phyloP scores from a whole-genome alignment of 2,797 vertebrate species.

The Sebastiscus albofasciatus region DNA sequence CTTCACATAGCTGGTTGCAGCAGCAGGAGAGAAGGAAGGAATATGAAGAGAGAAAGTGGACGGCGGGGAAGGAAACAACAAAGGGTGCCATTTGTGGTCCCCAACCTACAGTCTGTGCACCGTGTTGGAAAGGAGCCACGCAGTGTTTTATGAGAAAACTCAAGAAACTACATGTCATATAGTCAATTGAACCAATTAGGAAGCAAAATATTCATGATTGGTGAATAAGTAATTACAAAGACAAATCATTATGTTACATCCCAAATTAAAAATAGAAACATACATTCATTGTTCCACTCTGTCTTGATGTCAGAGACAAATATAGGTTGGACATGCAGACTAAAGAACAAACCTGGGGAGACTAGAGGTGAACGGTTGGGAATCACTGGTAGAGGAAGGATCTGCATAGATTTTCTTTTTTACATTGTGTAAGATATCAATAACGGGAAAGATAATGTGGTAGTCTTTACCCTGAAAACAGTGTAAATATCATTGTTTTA shows the following conservation, averaged over 20 bases:
- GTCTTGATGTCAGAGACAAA: not conserved
- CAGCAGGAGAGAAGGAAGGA: not conserved
- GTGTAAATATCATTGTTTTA: conserved; percentile 51
- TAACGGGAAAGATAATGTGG: not conserved
- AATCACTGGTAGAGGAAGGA: not conserved
- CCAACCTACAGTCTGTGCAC: not conserved
- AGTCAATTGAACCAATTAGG: not conserved
- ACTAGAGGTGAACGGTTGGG: not conserved
- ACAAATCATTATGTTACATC: conserved; percentile 1
- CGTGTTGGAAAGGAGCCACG: not conserved
- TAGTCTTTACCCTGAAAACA: conserved; percentile 20
- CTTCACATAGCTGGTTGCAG: conserved; percentile 83
- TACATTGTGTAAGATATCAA: not conserved
- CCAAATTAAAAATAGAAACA: not conserved
- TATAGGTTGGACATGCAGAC: not conserved
- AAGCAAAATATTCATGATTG: conserved; percentile 2
- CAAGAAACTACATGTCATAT: not conserved
- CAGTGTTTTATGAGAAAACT: conserved; percentile 17
- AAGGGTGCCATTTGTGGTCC: not conserved
- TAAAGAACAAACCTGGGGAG: not conserved
- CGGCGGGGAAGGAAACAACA: not conserved
- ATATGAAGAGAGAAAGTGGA: conserved; percentile 3
- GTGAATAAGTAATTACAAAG: not conserved
- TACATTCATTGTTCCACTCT: not conserved
- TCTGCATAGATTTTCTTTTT: conserved; percentile 12